phyloP scores from a whole-genome alignment of 92 coral and sea anemone species.

The Isaurus tuberculatus region DNA sequence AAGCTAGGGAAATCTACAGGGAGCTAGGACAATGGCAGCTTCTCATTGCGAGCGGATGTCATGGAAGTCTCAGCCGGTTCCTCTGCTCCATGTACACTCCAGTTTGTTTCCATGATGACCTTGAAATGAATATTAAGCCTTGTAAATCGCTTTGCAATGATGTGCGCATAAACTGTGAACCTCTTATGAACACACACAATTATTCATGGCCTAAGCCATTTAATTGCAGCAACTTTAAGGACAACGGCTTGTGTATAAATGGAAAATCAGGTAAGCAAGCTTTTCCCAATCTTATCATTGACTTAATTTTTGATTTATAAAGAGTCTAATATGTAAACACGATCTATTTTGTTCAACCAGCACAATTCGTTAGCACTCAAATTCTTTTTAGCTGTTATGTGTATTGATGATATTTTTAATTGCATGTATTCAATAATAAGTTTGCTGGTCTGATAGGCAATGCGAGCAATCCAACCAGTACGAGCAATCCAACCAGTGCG shows the following conservation, averaged over 20 bases:
- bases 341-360: too few relatives aligned
- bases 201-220: conserved; percentile 74
- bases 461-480: too few relatives aligned
- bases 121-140: conserved; percentile 45
- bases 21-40: conserved; percentile 61
- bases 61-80: conserved; percentile 55
- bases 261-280: background rate
- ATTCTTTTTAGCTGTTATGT: too few relatives aligned
- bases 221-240: conserved; percentile 61
- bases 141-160: conserved; percentile 74
- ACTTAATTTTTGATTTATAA: too few relatives aligned
- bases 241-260: conserved; percentile 64
- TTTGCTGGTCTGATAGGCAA: too few relatives aligned
- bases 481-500: background rate
- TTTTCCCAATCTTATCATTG: background rate
- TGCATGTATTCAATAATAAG: too few relatives aligned
- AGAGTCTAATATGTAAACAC: too few relatives aligned
- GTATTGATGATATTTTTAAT: too few relatives aligned
- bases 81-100: conserved; percentile 90
- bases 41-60: conserved; percentile 57
- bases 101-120: conserved; percentile 62
- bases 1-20: conserved; percentile 21
- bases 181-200: conserved; percentile 64
- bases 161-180: conserved; percentile 72
- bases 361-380: too few relatives aligned